Evolutionary conservation across 1,140 invertebrate genomes (phyloP).

Genomic region (Daktulosphaira vitifoliae): DNA sequence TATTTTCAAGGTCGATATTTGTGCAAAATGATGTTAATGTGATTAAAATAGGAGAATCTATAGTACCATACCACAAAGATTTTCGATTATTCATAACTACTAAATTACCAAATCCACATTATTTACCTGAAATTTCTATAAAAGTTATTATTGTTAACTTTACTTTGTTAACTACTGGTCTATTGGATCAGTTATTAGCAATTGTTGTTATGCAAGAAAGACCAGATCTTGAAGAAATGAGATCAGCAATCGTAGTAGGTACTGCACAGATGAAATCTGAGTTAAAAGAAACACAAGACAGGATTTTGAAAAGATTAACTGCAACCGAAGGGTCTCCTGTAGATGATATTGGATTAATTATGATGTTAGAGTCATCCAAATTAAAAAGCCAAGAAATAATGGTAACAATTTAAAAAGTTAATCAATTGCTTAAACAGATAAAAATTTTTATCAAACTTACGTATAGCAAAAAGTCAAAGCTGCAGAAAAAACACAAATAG

Average conservation of each 20-base stretch:
- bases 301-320: slow-evolving; percentile 82
- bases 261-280: slow-evolving; percentile 79
- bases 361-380: slow-evolving; percentile 86
- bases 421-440: no score
- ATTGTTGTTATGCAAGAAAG: slow-evolving; percentile 82
- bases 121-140: slow-evolving; percentile 76
- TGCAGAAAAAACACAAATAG: slow-evolving; percentile 57
- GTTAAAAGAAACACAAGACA: slow-evolving; percentile 88
- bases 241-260: slow-evolving; percentile 83
- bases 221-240: slow-evolving; percentile 84
- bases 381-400: slow-evolving; percentile 37
- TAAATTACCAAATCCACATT: slow-evolving; percentile 80
- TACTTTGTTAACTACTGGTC: slow-evolving; percentile 46
- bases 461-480: slow-evolving; percentile 79
- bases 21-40: slow-evolving; percentile 66
- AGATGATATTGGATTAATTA: slow-evolving; percentile 91
- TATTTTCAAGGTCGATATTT: slow-evolving; percentile 73
- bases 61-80: slow-evolving; percentile 68
- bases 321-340: slow-evolving; percentile 87
- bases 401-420: not conserved
- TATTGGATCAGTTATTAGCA: slow-evolving; percentile 78
- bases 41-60: slow-evolving; percentile 72
- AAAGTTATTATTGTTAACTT: slow-evolving; percentile 52
- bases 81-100: slow-evolving; percentile 91
- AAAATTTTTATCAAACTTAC: slow-evolving; percentile 47